A percentile compares a stretch with the other conserved stretches of the same genome.
These are phyloP conservation scores for Dryobates pubescens DNA, from an alignment of 2,797 vertebrate species.

Conservation along the genomic window DNA sequence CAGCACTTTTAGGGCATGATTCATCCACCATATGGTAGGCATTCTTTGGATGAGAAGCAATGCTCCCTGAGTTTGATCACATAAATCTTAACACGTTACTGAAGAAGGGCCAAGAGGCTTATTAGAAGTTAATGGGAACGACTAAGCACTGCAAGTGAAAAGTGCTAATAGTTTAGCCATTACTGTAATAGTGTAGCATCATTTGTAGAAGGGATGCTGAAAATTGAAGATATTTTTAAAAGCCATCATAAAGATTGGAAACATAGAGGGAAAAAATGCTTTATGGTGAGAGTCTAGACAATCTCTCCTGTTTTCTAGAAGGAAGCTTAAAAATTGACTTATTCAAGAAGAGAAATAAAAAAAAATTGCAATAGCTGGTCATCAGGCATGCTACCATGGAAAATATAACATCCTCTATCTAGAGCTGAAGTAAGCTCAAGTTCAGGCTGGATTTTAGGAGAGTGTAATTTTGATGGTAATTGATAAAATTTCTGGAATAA, in stretches of 20 bases:
- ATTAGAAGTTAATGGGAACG: neutral
- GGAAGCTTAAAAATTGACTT: neutral
- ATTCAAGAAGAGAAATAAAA: neutral
- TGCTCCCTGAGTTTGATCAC: neutral
- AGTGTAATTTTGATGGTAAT: neutral
- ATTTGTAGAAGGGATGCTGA: neutral
- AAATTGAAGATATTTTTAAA: neutral
- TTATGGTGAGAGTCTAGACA: neutral
- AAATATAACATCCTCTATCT: neutral
- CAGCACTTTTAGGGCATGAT: conserved; percentile 13
- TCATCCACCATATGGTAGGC: neutral
- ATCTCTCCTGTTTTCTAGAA: neutral
- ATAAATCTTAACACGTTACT: neutral
- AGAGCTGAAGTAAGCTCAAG: neutral
- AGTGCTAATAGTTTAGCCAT: neutral
- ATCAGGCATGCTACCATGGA: neutral
- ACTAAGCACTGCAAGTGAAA: neutral
- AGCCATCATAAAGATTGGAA: neutral
- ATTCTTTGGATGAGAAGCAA: neutral
- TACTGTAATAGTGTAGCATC: neutral
- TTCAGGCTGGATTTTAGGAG: neutral
- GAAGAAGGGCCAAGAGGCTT: neutral
- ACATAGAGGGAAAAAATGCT: no score
- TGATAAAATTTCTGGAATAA: neutral
- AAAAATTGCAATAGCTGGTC: neutral